Base-by-base conservation (phyloP, 2,113 vertebrate species). In the Chelonoidis abingdonii region DNA sequence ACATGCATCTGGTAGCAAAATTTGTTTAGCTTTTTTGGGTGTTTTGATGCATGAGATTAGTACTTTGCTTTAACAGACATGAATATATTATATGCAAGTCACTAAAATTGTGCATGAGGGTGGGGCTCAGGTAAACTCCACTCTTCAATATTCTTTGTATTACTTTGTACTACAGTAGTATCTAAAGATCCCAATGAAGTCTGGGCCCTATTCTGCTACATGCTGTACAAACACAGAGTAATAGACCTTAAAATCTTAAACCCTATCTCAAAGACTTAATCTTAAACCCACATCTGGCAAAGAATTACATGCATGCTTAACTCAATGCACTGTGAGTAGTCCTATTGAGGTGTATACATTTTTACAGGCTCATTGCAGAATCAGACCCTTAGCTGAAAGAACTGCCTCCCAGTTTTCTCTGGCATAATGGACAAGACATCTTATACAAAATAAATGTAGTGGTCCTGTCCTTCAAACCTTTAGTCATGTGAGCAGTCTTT, bases 281-380 rank as follows among this genome's bases (percentile, higher is more conserved):
- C 72, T 41, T 75, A 25, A 41, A 3, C 41, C 21, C 21, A 69
- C 31, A 29, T 59, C 57, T 27, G 27, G 27, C 56, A 59, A 5
- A 29, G 2, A 82, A 80, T 92, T 88, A 62, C 56, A 93, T 52
- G 4, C 10, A 75, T 54, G 10, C 16, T 82, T 76, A 21, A 69
- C 92, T 91, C 59, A 59, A 52, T 90, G 35, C 29, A n/a, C 52
- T 87, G 24, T 27, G 79, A 31, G 19, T 53, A 72, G 62, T 83
- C 91, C 87, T 54, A 87, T 27, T 29, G 29, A 89, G 27, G 24
- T 89, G 35, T 56, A 27, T 1, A 6, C 0, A 2, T 47, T 95
- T 81, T 92, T 82, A 52, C 47, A 92, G 84, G 56, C 50, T 87
- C 38, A 80, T 85, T 53, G 53, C n/a, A 80, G 84, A 90, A 87